phyloP scores from a whole-genome alignment of 2,797 vertebrate species.

The Acanthis flammea region DNA sequence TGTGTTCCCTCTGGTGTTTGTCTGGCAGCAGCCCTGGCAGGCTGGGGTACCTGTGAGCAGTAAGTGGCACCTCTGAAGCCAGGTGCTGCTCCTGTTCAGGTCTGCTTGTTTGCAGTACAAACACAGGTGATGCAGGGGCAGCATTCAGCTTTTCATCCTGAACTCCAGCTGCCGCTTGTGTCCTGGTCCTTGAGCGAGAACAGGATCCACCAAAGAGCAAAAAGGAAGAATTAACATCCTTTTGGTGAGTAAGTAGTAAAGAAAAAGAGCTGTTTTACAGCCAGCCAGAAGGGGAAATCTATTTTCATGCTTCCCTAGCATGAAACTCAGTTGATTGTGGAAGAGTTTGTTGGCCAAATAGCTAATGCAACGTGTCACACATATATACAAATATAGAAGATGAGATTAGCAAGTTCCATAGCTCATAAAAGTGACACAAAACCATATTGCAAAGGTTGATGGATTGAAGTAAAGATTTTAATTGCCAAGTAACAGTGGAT shows the following conservation, averaged over 20 bases:
- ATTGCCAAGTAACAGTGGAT: background rate
- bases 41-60: background rate
- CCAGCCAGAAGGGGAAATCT: background rate
- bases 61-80: background rate
- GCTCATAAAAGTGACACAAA: background rate
- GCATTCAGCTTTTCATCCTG: background rate
- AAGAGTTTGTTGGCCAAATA: background rate
- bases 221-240: background rate
- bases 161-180: rapidly evolving
- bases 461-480: background rate
- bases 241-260: background rate
- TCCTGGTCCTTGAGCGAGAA: background rate
- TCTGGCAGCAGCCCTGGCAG: background rate
- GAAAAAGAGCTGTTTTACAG: background rate
- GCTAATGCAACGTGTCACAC: background rate
- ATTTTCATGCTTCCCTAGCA: background rate
- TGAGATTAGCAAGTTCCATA: background rate
- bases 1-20: background rate
- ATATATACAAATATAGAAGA: background rate
- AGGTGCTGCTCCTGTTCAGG: background rate
- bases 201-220: background rate
- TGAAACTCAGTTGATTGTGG: background rate
- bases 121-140: background rate
- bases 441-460: background rate
- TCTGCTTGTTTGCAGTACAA: background rate